Base-by-base conservation (phyloP, 2,888 invertebrate genomes). In the Apamea anceps region DNA sequence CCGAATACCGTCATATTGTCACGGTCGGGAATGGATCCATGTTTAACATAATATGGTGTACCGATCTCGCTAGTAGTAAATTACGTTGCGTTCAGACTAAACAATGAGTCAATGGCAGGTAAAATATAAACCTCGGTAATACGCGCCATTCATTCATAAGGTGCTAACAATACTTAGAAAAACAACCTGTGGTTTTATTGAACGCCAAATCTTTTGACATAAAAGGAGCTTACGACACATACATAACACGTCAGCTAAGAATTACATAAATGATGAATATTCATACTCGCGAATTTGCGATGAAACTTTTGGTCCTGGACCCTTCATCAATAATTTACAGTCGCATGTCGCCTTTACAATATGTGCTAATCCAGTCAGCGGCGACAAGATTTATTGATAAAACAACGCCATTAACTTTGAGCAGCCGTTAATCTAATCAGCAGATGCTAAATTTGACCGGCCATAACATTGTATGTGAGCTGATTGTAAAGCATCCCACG, bases 21-120 rank as follows among this genome's bases (percentile, higher is more conserved):
- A 12, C 51, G 21, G 63, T 67, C 42, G 32, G 72, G 32, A 32
- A 32, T 32, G 32, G n/a, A 37, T 42, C 74, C 65, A 70, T 85
- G 75, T 65, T 73, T 73, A 42, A 75, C n/a, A 51, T 79, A 68
- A 54, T 65, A 63, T 32, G 66, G 42, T 76, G 60, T 45, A 62
- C 51, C 15, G n/a, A 80, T 63, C 57, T 72, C 28, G 87, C 77
- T 80, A 63, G 77, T 84, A 65, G 85, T 85, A 85, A 87, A 81
- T 81, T 77, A 85, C 71, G 45, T 87, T 66, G 72, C 68, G 72
- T 82, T 76, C 73, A 90, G 88, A 90, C 91, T 89, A 90, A 91
- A 92, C 91, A 91, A 90, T 85, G 81, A 76, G 28, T 70, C 79
- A 83, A 83, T 77, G 81, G 86, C 92, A 92, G 90, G 90, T 93